Evolutionary conservation across 2,888 invertebrate species (phyloP), one percentile per base, ranked within the genome.

Genomic region (Tuberolachnus salignus): DNA sequence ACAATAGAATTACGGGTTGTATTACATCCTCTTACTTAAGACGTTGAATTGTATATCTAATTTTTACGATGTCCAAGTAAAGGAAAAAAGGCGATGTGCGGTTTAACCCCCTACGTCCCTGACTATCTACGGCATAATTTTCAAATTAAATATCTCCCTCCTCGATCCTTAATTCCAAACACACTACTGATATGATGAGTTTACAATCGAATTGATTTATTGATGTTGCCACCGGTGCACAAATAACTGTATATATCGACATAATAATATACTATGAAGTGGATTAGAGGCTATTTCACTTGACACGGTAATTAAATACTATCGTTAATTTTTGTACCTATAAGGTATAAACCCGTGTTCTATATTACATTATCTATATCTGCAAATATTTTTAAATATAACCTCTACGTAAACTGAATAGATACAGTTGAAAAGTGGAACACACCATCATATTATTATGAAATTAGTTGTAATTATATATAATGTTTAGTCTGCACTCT

Each of bases 301-400:
- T 71, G 71, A 71, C 59, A 71, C 46, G 26, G 57, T 71, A 71
- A 46, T 46, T 46, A 11, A 42, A 16, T 34, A 23, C 21, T 42
- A 70, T 70, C 55, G 16, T 70, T 6, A 34, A 34, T 34, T 34
- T 34, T 3, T 34, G 6, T 34, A 34, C 34, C 34, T 21, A 44
- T n/a, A n/a, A n/a, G n/a, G n/a, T 42, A 11, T 55, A 55, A 42
- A 14, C 55, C n/a, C 21, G 55, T 70, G 21, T 55, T 55, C 44
- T 55, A 44, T 70, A 55, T 55, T 55, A 55, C 26, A 14, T 70
- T 55, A 34, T n/a, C 46, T n/a, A 66, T 23, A 23, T 9, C 14
- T 16, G 46, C 21, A 6, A 53, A 53, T 34, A 34, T 34, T 34
- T 34, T 3, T 34, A 34, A 34, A 34, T 4, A 4, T 34, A 6